phyloP scores from a whole-genome alignment of 1,140 invertebrate species.

The Neocloeon triangulifer region DNA sequence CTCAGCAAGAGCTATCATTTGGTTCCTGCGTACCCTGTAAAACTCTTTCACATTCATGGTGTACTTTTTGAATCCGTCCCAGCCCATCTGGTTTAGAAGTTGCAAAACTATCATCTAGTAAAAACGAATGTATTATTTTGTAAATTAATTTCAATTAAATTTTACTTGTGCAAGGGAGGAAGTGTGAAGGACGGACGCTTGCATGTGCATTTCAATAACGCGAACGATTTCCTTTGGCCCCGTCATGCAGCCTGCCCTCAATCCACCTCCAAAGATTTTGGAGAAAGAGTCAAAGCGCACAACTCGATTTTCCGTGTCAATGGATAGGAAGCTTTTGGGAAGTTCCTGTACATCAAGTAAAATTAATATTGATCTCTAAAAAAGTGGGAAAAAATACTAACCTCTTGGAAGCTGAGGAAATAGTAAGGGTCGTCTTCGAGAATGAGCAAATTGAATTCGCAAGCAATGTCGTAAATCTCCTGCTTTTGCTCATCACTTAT shows the following conservation, averaged over 20 bases:
- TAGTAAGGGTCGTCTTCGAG: conserved; percentile 29
- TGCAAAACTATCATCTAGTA: conserved; percentile 18
- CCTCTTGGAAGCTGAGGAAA: conserved; percentile 21
- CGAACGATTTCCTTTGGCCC: conserved; percentile 16
- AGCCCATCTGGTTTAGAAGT: conserved; percentile 18
- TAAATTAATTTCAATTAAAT: too few relatives aligned
- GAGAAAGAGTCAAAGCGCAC: conserved; percentile 26
- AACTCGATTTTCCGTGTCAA: conserved; percentile 24
- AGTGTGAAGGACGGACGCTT: conserved; percentile 21
- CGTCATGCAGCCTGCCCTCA: conserved; percentile 19
- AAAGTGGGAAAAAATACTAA: conserved; percentile 1
- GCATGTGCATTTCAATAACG: conserved; percentile 16
- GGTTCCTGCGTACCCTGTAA: conserved; percentile 18
- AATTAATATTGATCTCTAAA: not conserved
- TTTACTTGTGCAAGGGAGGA: conserved; percentile 22
- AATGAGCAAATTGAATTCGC: conserved; percentile 22
- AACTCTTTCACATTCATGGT: conserved; percentile 17
- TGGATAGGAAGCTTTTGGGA: conserved; percentile 20
- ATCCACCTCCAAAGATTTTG: conserved; percentile 20
- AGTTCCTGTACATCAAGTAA: conserved; percentile 12
- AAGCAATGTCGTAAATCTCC: conserved; percentile 22
- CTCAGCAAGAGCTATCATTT: conserved; percentile 17
- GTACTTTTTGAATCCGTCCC: conserved; percentile 18
- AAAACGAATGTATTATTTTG: too few relatives aligned
- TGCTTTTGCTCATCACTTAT: conserved; percentile 18